These are phyloP conservation scores for Ylistrum balloti DNA, from an alignment of 1,140 invertebrate genomes.

Conservation along the genomic window DNA sequence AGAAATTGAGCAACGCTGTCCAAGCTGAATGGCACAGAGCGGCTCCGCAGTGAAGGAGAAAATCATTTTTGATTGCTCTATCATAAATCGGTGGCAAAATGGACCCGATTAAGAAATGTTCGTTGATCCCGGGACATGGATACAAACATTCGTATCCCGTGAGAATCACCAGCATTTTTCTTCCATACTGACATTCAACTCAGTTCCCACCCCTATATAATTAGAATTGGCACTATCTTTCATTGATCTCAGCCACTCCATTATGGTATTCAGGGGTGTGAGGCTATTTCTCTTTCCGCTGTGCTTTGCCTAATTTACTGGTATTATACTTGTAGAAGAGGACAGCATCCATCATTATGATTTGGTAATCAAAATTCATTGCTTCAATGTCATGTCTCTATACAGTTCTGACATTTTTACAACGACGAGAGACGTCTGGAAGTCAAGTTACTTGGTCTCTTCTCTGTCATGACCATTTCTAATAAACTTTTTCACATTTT, in stretches of 20 bases:
- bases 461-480: not conserved
- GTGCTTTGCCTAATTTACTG: conserved; percentile 10
- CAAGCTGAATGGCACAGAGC: not conserved
- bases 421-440: not conserved
- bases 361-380: conserved; percentile 36
- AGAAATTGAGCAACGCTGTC: not conserved
- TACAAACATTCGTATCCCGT: conserved; percentile 11
- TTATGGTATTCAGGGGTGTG: not conserved
- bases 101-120: not conserved
- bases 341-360: conserved; percentile 5
- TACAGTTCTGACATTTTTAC: not conserved
- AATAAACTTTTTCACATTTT: not conserved
- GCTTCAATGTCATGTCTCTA: not conserved
- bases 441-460: not conserved
- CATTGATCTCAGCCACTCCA: not conserved
- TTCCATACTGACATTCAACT: too few species aligned
- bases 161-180: not conserved
- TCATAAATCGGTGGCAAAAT: conserved; percentile 34
- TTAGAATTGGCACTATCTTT: conserved; percentile 14
- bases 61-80: not conserved
- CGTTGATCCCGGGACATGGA: not conserved
- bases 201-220: not conserved
- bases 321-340: not conserved
- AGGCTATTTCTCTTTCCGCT: not conserved
- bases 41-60: conserved; percentile 7